A percentile compares a stretch with the other conserved stretches of the same genome.
Conservation (phyloP, 2,113 vertebrate genomes). For the Pandion haliaetus region DNA sequence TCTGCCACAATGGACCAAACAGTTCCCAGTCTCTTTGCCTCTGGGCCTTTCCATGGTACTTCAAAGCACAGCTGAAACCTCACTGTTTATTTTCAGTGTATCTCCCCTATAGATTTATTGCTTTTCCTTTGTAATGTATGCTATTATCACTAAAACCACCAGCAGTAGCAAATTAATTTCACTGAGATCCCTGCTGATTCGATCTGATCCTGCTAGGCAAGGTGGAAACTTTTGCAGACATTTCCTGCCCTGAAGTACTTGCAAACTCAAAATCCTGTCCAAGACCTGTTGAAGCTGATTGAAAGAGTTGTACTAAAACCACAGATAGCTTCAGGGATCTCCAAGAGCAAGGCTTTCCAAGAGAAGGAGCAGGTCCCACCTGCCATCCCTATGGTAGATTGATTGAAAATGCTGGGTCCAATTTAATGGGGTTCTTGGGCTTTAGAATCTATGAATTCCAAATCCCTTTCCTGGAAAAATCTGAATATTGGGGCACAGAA, state of each 20-base stretch:
- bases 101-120: neutral
- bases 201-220: neutral
- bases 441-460: neutral
- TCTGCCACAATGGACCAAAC: neutral
- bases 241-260: neutral
- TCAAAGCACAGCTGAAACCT: slow-evolving; percentile 15
- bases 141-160: neutral
- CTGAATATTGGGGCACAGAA: neutral
- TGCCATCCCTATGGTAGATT: neutral
- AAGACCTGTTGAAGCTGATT: neutral
- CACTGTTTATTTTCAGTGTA: neutral
- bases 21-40: neutral
- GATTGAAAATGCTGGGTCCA: neutral
- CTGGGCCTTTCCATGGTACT: neutral
- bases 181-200: neutral
- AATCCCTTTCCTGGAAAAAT: neutral
- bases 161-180: neutral
- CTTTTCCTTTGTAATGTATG: neutral
- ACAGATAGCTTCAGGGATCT: neutral
- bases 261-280: neutral
- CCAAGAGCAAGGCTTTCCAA: neutral
- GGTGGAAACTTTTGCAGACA: neutral
- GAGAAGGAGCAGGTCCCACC: neutral
- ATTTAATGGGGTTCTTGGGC: neutral
- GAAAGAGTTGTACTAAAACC: neutral